A percentile compares a stretch with the other conserved stretches of the same genome.
Evolutionary conservation across 2,888 invertebrate species (phyloP).

Genomic region (Papilio elwesi): DNA sequence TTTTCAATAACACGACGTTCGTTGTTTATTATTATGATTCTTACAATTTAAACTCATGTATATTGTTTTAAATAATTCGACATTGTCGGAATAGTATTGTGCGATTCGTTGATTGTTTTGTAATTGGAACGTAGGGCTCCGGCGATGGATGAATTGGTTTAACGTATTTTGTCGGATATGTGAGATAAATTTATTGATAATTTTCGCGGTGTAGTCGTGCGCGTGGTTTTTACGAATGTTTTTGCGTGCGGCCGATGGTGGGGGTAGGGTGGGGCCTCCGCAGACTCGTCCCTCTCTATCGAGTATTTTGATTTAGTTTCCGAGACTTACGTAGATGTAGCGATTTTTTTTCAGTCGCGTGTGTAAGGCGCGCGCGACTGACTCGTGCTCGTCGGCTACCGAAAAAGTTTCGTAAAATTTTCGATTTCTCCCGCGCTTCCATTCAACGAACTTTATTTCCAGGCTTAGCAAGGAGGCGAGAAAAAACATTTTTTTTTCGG

Average conservation of each 20-base stretch:
- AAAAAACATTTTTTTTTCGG: constrained; percentile 54
- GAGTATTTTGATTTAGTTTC: constrained; percentile 84
- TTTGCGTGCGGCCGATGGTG: constrained; percentile 76
- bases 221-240: constrained; percentile 82
- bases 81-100: constrained; percentile 77
- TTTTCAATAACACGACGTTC: constrained; percentile 66
- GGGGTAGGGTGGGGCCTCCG: constrained; percentile 81
- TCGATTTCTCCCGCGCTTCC: constrained; percentile 63
- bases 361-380: constrained; percentile 77
- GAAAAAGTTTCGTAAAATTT: constrained; percentile 47
- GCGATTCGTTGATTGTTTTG: constrained; percentile 69
- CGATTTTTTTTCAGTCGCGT: constrained; percentile 83
- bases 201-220: constrained; percentile 75
- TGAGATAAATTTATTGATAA: constrained; percentile 71
- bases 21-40: constrained; percentile 76
- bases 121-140: constrained; percentile 64
- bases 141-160: constrained; percentile 66
- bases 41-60: constrained; percentile 69
- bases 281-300: constrained; percentile 82
- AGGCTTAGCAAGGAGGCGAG: constrained; percentile 50
- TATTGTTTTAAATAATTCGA: constrained; percentile 78
- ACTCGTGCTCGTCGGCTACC: constrained; percentile 59
- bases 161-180: constrained; percentile 72
- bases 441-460: constrained; percentile 57
- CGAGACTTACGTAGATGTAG: constrained; percentile 82